Evolutionary conservation across 2,113 vertebrate genomes (phyloP), one percentile per base, ranked within the genome.

Genomic region (Megalops atlanticus): DNA sequence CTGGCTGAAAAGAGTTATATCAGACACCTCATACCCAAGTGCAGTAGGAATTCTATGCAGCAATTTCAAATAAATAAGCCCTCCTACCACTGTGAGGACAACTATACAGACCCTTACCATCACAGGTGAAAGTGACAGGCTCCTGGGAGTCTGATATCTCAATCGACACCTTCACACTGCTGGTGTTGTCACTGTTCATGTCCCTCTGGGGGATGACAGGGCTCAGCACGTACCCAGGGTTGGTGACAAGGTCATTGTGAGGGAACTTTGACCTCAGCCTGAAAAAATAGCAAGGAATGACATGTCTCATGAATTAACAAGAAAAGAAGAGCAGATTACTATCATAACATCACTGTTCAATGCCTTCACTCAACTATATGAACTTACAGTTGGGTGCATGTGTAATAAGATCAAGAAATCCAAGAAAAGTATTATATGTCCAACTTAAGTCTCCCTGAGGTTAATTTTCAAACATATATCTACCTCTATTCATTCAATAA

Each of bases 111-210:
- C 39, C 0, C 95, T 90, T 94, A 99, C 98, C 97, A 85, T 99
- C 98, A 39, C 98, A 99, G 0, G 98, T 99, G 89, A 99, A 99
- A 70, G 96, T 99, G 38, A 99, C 97, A 16, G 98, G 98, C 70
- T 97, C 93, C 84, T 97, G 96, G 87, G 95, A 97, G 80, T 97
- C 98, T 64, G 97, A 95, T 0, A 98, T 99, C 90, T 99, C 97
- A 82, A 99, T 99, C 72, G 96, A 99, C 86, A 99, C 96, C 85
- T 99, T 99, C 84, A 98, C 95, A n/a, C 97, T 97, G 86, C 95
- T 95, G 86, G 93, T 92, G 84, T 85, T 95, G 89, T 99, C 97
- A 31, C 94, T 94, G 72, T 81, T 94, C 14, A 90, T 39, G 39
- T 94, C 94, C 82, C 94, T 95, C 88, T 97, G 96, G 73, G 95